phyloP scores from a whole-genome alignment of 2,113 vertebrate genomes.

The Takifugu flavidus region DNA sequence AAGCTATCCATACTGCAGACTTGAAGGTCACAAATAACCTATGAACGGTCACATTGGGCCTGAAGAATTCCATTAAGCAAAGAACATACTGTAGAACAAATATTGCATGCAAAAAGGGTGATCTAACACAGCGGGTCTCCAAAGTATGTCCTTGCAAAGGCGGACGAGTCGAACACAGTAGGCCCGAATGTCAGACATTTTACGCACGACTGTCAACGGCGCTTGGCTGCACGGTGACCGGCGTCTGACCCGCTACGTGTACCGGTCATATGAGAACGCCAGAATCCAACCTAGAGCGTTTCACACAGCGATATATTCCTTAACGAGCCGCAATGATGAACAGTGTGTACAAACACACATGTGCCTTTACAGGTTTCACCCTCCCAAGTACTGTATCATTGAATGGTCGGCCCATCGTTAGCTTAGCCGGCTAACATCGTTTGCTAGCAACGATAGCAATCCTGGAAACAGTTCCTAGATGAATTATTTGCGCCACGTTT shows the following conservation, averaged over 20 bases:
- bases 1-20: constrained; percentile 46
- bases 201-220: constrained; percentile 17
- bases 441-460: constrained; percentile 37
- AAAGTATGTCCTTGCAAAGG: constrained; percentile 13
- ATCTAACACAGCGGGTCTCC: background rate
- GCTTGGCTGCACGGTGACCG: background rate
- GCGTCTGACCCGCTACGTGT: background rate
- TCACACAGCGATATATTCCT: too few species aligned
- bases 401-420: constrained; percentile 49
- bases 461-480: background rate
- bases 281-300: too few species aligned
- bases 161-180: background rate
- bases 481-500: background rate
- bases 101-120: background rate
- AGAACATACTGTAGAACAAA: background rate
- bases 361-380: background rate
- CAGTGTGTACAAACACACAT: rapidly evolving
- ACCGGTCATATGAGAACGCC: background rate
- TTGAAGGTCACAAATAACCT: constrained; percentile 67
- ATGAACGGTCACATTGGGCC: constrained; percentile 3
- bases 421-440: constrained; percentile 3
- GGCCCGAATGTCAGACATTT: constrained; percentile 60
- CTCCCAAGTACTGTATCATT: constrained; percentile 21
- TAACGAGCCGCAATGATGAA: too few species aligned
- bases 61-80: background rate